These are phyloP conservation scores for Helicoverpa assulta DNA, from an alignment of 2,888 invertebrate genomes.

Conservation along the genomic window DNA sequence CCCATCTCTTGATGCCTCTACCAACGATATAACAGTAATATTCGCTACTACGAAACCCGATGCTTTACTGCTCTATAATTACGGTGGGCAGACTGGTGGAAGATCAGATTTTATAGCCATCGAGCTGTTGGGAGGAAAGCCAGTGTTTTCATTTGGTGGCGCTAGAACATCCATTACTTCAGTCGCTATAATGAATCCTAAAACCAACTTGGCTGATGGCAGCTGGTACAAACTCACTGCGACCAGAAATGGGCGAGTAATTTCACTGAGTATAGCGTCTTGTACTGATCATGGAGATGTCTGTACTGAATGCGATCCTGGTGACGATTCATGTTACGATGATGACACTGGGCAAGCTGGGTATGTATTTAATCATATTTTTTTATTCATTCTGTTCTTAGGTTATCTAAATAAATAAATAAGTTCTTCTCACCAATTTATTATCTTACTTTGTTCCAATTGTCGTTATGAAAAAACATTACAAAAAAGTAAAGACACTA, in stretches of 20 bases:
- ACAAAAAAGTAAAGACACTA: neutral
- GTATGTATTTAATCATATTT: constrained; percentile 88
- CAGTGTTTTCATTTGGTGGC: constrained; percentile 97
- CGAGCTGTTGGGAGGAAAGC: constrained; percentile 95
- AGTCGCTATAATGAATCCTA: constrained; percentile 92
- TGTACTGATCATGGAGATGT: constrained; percentile 96
- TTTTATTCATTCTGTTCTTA: no score
- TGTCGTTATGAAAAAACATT: neutral
- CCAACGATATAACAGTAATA: constrained; percentile 97
- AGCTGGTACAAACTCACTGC: constrained; percentile 98
- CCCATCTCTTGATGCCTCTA: constrained; percentile 95
- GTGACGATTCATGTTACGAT: constrained; percentile 95
- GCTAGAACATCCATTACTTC: constrained; percentile 96
- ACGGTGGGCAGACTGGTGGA: constrained; percentile 96
- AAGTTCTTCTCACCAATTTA: no score
- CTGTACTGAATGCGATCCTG: constrained; percentile 96
- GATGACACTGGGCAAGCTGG: constrained; percentile 97
- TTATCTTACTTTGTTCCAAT: neutral
- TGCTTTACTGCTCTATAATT: constrained; percentile 97
- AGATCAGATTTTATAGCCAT: constrained; percentile 98
- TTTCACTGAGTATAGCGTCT: constrained; percentile 94
- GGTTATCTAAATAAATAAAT: no score
- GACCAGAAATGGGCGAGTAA: constrained; percentile 96
- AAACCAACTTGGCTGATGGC: constrained; percentile 94
- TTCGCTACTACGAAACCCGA: constrained; percentile 97